Conservation (phyloP, 2,797 vertebrate species). For the Rhabdophis nuchalis region DNA sequence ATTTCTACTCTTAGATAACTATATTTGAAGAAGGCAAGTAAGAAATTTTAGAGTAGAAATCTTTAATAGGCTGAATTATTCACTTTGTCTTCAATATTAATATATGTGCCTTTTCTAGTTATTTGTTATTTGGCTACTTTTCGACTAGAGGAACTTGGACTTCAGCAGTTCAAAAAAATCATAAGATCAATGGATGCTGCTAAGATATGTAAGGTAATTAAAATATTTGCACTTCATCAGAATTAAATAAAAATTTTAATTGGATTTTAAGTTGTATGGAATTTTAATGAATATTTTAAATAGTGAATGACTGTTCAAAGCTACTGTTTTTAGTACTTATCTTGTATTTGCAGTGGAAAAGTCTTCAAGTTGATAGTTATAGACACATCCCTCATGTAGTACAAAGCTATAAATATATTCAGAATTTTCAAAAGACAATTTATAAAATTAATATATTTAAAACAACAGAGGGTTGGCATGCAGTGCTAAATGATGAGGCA, state of each 20-base stretch:
- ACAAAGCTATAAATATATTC: not conserved
- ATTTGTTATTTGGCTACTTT: constrained; percentile 86
- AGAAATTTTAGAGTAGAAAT: constrained; percentile 13
- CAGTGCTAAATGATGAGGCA: not conserved
- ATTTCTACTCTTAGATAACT: not conserved
- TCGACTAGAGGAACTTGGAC: constrained; percentile 80
- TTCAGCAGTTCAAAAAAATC: constrained; percentile 77
- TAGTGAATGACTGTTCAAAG: not conserved
- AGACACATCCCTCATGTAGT: not conserved
- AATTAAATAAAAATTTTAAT: not conserved
- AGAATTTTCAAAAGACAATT: not conserved
- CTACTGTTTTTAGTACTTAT: not conserved
- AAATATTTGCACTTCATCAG: not conserved
- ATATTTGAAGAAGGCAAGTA: not conserved
- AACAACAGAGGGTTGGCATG: not conserved
- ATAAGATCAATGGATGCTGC: constrained; percentile 77
- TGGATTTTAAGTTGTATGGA: not conserved
- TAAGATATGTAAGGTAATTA: constrained; percentile 80
- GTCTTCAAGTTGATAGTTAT: not conserved
- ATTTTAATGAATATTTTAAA: not conserved
- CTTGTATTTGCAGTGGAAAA: not conserved
- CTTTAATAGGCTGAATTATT: not conserved
- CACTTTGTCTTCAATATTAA: constrained; percentile 34
- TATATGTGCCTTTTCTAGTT: constrained; percentile 69
- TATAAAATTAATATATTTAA: not conserved